These are phyloP conservation scores for Actias luna DNA, from an alignment of 2,888 invertebrate species.

Conservation along the genomic window DNA sequence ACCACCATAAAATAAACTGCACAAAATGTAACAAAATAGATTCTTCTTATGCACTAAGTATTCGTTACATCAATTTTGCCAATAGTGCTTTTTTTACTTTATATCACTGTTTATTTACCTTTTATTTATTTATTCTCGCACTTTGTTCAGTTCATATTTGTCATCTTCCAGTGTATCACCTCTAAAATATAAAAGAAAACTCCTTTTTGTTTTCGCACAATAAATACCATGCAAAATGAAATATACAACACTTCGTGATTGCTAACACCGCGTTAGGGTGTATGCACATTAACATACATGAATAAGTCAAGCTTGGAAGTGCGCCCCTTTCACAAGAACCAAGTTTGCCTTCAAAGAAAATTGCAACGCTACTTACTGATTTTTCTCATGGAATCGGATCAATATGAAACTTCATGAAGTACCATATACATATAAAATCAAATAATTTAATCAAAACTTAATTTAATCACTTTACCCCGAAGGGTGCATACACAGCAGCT, in stretches of 20 bases:
- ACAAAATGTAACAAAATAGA: no score
- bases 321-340: slow-evolving; percentile 27
- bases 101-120: no score
- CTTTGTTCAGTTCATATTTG: no score
- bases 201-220: background rate
- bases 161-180: background rate
- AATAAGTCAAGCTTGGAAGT: slow-evolving; percentile 30
- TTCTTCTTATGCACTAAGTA: no score
- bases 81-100: no score
- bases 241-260: slow-evolving; percentile 31
- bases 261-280: slow-evolving; percentile 33
- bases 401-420: background rate
- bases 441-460: no score
- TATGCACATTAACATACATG: slow-evolving; percentile 38
- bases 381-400: slow-evolving; percentile 22
- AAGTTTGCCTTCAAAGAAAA: slow-evolving; percentile 28
- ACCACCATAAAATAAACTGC: no score
- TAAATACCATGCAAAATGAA: slow-evolving; percentile 24
- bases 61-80: no score
- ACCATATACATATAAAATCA: background rate
- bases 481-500: no score
- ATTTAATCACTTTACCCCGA: no score
- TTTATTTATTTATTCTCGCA: no score
- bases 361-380: slow-evolving; percentile 33
- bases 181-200: background rate